Conservation (phyloP, 1,140 invertebrate genomes). For the Sesamia nonagrioides region DNA sequence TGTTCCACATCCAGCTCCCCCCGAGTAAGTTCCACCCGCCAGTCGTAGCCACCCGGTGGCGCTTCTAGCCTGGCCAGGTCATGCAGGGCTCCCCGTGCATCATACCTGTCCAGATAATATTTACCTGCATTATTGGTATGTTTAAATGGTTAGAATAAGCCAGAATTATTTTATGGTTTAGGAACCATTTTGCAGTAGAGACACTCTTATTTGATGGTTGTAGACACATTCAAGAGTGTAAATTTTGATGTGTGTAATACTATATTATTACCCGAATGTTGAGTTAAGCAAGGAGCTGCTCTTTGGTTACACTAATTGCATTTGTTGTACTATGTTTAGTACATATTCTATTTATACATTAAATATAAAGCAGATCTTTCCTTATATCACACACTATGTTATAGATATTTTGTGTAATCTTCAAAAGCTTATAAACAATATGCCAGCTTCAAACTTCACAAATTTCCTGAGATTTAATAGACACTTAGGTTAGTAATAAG, state of each 20-base stretch:
- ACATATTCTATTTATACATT: neutral
- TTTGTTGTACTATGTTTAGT: neutral
- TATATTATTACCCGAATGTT: neutral
- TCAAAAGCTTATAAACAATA: neutral
- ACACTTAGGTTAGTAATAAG: conserved; percentile 2
- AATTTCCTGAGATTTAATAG: neutral
- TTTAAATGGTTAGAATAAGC: neutral
- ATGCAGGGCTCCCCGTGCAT: conserved; percentile 95
- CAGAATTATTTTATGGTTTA: neutral
- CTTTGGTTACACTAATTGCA: neutral
- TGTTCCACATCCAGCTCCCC: conserved; percentile 95
- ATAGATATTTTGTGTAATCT: neutral
- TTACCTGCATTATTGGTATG: conserved; percentile 32
- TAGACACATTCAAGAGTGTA: neutral
- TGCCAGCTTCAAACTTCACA: neutral
- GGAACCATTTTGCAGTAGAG: neutral
- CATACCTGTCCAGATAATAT: conserved; percentile 93
- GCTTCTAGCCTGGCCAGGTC: conserved; percentile 93
- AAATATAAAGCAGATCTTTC: neutral
- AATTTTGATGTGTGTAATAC: neutral
- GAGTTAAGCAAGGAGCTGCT: neutral
- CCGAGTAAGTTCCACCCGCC: conserved; percentile 90
- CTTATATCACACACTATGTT: neutral
- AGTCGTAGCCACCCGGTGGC: conserved; percentile 91
- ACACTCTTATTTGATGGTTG: neutral